Base-by-base conservation (phyloP, 2,888 invertebrate species). In the Elgonia sp. region DNA sequence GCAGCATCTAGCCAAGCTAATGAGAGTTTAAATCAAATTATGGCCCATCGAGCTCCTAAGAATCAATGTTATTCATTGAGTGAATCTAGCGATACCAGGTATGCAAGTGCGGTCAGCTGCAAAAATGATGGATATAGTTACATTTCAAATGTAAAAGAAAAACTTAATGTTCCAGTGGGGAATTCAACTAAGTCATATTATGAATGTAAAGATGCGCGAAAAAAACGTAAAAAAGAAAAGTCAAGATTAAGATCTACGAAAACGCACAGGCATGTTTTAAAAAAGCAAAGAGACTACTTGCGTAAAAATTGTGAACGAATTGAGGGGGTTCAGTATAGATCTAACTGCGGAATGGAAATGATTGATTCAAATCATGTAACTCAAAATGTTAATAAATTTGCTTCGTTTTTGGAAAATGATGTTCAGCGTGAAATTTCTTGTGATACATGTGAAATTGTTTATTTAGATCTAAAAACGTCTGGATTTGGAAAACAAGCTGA, bases 31-130 rank as follows among this genome's bases (percentile, higher is more conserved):
- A 90, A 90, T 79, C 81, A 75, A 60, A 90, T 90, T 40, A 90
- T 91, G 81, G 86, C 89, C 14, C 77, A 87, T 20, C 89, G 90
- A 89, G 89, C 90, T 53, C 89, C 84, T 20, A 91, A 91, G 79
- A 89, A 79, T 84, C 42, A 76, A 42, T 89, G 88, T 55, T 73
- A 75, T n/a, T 86, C 86, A 42, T 53, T 21, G 40, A 90, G 80
- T 72, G 83, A 84, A 37, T 84, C 83, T 6, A 16, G 50, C 37
- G 69, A 83, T 79, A 62, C 50, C 0, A 80, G 80, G 70, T 80
- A 39, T 80, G 60, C 42, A 42, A 81, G 81, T 65, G 57, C 81
- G n/a, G 72, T 72, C 37, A 14, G 40, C 63, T 20, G 40, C 39
- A 72, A 81, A 81, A 81, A 81, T 81, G 72, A 81, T 0, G 72